Evolutionary conservation across 2,888 invertebrate species (phyloP).

Genomic region (Drosophila demipolita): DNA sequence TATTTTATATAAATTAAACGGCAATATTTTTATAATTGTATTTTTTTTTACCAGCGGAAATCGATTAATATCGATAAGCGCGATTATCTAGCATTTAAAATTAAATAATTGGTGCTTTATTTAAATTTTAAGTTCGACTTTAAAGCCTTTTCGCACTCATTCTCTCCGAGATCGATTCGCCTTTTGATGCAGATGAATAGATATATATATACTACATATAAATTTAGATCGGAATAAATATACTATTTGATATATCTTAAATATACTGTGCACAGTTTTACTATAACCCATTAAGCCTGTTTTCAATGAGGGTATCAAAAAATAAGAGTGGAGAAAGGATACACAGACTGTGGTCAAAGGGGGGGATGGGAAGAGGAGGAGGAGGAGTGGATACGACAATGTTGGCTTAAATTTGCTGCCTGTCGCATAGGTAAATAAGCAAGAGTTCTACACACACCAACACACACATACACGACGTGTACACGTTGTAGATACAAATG

Average conservation of each 20-base stretch:
- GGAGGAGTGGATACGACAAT: constrained; percentile 10
- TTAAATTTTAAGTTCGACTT: neutral
- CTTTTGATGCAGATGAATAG: neutral
- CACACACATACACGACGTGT: constrained; percentile 16
- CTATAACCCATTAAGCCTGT: neutral
- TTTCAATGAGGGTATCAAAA: neutral
- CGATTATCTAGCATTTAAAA: neutral
- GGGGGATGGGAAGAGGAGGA: neutral
- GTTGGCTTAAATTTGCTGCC: constrained; percentile 63
- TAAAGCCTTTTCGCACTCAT: neutral
- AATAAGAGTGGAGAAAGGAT: constrained; percentile 30
- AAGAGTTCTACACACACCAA: constrained; percentile 51
- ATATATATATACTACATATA: neutral
- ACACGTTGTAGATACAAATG: neutral
- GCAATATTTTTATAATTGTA: too few species aligned
- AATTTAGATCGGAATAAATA: neutral
- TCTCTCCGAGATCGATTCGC: neutral
- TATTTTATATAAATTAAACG: too few species aligned
- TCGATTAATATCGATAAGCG: too few species aligned
- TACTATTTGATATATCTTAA: neutral
- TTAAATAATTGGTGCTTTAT: neutral
- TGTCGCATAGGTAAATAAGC: constrained; percentile 76
- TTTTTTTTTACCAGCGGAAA: too few species aligned
- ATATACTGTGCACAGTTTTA: neutral
- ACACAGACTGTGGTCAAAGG: neutral